A percentile compares a stretch with the other conserved stretches of the same genome.
Evolutionary conservation across 2,888 invertebrate species (phyloP).

Genomic region (Linnaemya vulpina): DNA sequence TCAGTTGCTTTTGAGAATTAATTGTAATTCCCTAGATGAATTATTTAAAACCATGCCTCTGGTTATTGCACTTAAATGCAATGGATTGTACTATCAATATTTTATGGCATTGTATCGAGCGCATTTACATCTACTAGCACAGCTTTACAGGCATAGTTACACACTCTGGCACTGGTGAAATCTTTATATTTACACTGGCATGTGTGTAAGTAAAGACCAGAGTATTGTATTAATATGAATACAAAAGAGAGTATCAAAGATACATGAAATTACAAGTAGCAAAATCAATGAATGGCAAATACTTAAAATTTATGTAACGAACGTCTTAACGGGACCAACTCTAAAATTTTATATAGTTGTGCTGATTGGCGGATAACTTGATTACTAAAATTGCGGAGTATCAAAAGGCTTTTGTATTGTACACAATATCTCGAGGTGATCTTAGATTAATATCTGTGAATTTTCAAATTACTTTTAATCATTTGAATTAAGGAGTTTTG

Average conservation of each 20-base stretch:
- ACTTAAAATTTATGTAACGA: constrained; percentile 17
- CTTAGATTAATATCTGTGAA: no score
- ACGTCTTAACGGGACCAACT: constrained; percentile 14
- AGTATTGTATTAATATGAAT: constrained; percentile 54
- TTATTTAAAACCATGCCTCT: neutral
- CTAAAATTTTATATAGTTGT: neutral
- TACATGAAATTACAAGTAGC: constrained; percentile 58
- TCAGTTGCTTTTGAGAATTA: neutral
- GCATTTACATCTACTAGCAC: constrained; percentile 34
- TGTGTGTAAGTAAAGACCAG: constrained; percentile 4
- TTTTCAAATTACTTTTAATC: no score
- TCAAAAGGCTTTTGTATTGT: no score
- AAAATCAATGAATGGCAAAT: constrained; percentile 64
- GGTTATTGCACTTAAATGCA: constrained; percentile 45
- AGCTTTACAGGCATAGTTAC: neutral
- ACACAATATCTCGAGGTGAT: no score
- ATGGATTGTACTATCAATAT: constrained; percentile 48
- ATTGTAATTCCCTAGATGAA: neutral
- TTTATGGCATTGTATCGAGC: constrained; percentile 36
- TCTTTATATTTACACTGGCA: neutral
- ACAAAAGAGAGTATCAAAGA: constrained; percentile 52
- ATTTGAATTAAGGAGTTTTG: no score
- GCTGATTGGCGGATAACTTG: no score
- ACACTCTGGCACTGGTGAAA: neutral
- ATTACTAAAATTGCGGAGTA: no score